Evolutionary conservation across 2,113 vertebrate species (phyloP).

Genomic region (Indicator maculatus): DNA sequence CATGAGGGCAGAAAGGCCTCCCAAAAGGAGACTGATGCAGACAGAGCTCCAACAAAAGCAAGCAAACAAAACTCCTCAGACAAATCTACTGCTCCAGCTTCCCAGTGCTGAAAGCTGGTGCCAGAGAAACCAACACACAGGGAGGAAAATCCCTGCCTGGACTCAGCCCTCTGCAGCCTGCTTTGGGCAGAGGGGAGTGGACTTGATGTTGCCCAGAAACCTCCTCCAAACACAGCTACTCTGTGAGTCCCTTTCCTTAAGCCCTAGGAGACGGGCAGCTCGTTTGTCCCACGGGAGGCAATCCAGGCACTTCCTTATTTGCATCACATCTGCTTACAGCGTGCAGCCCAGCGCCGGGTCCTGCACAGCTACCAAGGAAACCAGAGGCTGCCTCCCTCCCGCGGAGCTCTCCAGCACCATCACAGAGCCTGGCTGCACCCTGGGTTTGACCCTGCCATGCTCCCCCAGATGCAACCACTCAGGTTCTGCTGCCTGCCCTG

Average conservation of each 20-base stretch:
- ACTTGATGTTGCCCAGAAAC: neutral
- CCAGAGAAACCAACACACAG: neutral
- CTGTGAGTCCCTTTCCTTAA: neutral
- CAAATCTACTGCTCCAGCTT: neutral
- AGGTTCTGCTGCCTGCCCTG: neutral
- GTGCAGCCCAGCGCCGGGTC: neutral
- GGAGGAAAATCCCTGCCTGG: neutral
- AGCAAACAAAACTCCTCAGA: neutral
- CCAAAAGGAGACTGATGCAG: neutral
- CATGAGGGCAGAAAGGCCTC: neutral
- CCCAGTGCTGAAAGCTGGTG: neutral
- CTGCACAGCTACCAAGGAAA: neutral
- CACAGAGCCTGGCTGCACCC: neutral
- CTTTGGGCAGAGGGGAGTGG: neutral
- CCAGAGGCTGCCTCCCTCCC: neutral
- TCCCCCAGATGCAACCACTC: rapidly evolving
- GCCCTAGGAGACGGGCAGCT: neutral
- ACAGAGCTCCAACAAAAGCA: neutral
- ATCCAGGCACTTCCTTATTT: neutral
- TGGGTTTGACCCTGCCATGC: too few species aligned
- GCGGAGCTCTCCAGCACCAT: neutral
- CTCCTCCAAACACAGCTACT: neutral
- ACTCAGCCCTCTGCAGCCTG: neutral
- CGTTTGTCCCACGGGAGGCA: neutral
- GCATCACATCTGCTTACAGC: neutral